Conservation (phyloP, 2,888 invertebrate species). For the Mimas tiliae region DNA sequence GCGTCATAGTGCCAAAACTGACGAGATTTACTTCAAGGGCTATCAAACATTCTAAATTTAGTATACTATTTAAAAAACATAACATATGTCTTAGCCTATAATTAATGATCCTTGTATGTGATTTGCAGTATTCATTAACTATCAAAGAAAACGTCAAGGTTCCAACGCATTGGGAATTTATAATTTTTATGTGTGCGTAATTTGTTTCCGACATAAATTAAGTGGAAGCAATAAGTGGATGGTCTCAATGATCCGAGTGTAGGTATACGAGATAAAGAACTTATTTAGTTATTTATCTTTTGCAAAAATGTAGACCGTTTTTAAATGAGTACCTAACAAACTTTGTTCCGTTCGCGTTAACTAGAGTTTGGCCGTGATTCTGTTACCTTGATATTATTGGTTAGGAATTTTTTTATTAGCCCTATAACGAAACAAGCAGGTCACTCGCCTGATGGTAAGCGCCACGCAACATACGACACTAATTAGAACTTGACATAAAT, state of each 20-base stretch:
- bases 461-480: too few relatives aligned
- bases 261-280: neutral
- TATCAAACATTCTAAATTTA: constrained; percentile 19
- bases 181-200: constrained; percentile 22
- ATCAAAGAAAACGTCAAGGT: constrained; percentile 22
- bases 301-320: neutral
- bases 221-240: neutral
- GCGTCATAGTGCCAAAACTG: constrained; percentile 68
- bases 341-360: neutral
- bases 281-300: constrained; percentile 7
- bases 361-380: neutral
- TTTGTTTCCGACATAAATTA: constrained; percentile 2
- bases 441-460: too few relatives aligned
- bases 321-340: neutral
- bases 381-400: too few relatives aligned
- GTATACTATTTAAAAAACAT: constrained; percentile 19
- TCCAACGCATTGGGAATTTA: constrained; percentile 11
- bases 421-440: too few relatives aligned
- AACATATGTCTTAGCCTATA: constrained; percentile 11
- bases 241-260: neutral
- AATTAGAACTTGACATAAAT: too few relatives aligned
- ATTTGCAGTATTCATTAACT: constrained; percentile 25
- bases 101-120: constrained; percentile 22
- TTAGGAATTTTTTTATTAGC: too few relatives aligned
- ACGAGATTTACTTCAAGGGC: constrained; percentile 33